phyloP scores from a whole-genome alignment of 2,888 invertebrate genomes.

The Pristionchus maxplancki region DNA sequence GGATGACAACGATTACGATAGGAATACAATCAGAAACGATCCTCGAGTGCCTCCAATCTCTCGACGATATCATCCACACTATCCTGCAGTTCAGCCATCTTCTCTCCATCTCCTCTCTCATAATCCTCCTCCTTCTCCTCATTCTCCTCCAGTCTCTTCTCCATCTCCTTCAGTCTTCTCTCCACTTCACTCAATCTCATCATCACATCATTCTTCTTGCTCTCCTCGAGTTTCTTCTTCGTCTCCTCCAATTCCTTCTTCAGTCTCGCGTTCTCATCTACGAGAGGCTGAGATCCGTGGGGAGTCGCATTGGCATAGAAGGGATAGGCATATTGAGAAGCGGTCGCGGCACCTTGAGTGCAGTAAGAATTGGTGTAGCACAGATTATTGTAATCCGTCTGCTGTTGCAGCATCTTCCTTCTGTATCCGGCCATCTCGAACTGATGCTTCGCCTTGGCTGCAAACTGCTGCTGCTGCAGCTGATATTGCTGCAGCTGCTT shows the following conservation, averaged over 20 bases:
- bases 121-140: background rate
- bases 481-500: background rate
- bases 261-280: no score
- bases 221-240: no score
- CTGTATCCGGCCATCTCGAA: background rate
- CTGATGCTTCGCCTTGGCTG: background rate
- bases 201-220: background rate
- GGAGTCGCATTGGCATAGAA: no score
- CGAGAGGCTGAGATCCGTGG: no score
- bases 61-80: background rate
- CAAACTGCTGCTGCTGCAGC: background rate
- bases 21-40: background rate
- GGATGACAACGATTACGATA: background rate
- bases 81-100: background rate
- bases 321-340: no score
- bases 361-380: background rate
- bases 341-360: background rate
- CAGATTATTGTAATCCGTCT: background rate
- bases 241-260: no score
- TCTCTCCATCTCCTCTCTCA: background rate
- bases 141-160: background rate
- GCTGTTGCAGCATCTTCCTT: background rate
- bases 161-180: background rate
- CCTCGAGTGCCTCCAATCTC: background rate
- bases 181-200: background rate